Evolutionary conservation across 2,113 vertebrate genomes (phyloP), one percentile per base, ranked within the genome.

Genomic region (Mustela lutreola): DNA sequence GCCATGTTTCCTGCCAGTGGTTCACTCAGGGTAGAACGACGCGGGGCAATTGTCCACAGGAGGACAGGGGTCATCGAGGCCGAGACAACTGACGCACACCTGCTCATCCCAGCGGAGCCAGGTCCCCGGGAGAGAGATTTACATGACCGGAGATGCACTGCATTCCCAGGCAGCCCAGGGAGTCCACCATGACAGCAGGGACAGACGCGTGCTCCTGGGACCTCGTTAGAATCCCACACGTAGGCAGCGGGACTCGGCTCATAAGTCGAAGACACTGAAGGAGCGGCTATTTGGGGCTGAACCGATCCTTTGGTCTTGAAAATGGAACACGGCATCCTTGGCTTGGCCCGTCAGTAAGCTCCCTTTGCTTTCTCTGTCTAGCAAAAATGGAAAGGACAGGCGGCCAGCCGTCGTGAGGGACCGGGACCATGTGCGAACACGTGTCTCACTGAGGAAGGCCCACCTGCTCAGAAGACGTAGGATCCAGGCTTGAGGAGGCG

Each of bases 61-160:
- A 9, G 48, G 39, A 19, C 4, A 39, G 1, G 7, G 50, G 9
- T 15, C 7, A 45, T 21, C 0, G 5, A 7, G 48, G 80, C 82
- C 18, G 0, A 9, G 0, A 6, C 1, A 5, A 3, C 0, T 8
- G 1, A 5, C 5, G 0, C 3, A 0, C 4, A 0, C 14, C 2
- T 45, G 67, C 5, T 45, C 21, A 3, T 16, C 4, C 48, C 26
- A 0, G 2, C 0, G 63, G 26, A 50, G 26, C 63, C 10, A 4
- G 11, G 50, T 31, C 39, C 36, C 3, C 7, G 48, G 22, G n/a
- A 28, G 7, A 33, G 2, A 4, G 0, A 65, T 11, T 33, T 0
- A 0, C 7, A n/a, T 2, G 36, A 22, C 26, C 7, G 31, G 28
- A 7, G 21, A 26, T 10, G 33, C 1, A 1, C 8, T 2, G 7